Base-by-base conservation (phyloP, 1,140 invertebrate genomes). In the Saxidomus purpurata region DNA sequence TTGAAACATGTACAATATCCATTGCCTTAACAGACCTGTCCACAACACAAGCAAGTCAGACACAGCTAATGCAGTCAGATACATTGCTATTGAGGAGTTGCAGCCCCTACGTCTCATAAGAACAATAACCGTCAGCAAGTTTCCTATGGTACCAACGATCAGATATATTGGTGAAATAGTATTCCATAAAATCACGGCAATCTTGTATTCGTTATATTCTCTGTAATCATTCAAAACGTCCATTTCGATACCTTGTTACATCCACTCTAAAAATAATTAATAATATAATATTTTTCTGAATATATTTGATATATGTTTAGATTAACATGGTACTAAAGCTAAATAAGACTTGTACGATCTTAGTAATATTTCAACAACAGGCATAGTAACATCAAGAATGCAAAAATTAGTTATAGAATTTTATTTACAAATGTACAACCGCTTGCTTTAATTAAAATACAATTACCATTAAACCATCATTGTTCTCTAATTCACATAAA, bases 21-120 rank as follows among this genome's bases (percentile, higher is more conserved):
- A 91, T 22, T 92, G 93, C 31, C 93, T 52, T 6, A 93, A 86
- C 0, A 94, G 90, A 2, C 93, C 93, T 9, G 93, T 91, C 61
- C 89, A 91, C 9, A 94, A 83, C 1, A 93, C 92, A 0, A 90
- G 1, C 1, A 92, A 87, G 79, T 94, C 93, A 1, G 85, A 47
- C 2, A 92, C 61, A 15, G 93, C 84, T 36, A 94, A 81, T 0
- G 89, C 90, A 4, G 87, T 89, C 1, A 93, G 87, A 80, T 92
- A 93, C 25, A 91, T 11, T 76, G 88, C 76, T n/a, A 86, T 90
- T 22, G 91, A 74, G 11, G 86, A 76, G 0, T 36, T 43, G 4
- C 91, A 61, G 34, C 87, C 89, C 25, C 31, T 47, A 6, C 79
- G 80, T 13, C 90, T 59, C 25, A 40, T 90, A 17, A 93, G 69